Evolutionary conservation across 1,140 invertebrate species (phyloP), one percentile per base, ranked within the genome.

Genomic region (Cherax destructor): DNA sequence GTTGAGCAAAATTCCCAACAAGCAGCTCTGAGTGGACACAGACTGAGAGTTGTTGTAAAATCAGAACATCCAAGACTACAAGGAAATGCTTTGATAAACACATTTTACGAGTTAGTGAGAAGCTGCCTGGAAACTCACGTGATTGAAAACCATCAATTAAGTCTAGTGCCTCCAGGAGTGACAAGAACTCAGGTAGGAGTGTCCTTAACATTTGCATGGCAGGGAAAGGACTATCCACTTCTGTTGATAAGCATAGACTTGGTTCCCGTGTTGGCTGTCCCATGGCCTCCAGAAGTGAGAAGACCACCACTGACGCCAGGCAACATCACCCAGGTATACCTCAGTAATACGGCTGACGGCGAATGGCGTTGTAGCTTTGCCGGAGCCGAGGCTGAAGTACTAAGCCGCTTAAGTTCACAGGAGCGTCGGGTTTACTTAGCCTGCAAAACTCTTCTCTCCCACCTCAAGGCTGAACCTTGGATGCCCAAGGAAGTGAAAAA

Each of bases 381-480:
- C 61, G 30, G 47, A 21, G 47, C 65, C 0, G 83, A 85, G 61
- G 83, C 69, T 9, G 83, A 69, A 18, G 65, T 85, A 5, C 41
- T 85, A 30, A 74, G 47, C 21, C n/a, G 13, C 0, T 13, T 85
- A 30, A 16, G 16, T 13, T 49, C 61, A 3, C 13, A 49, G 2
- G 30, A 85, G 13, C 83, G 83, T 6, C 16, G 6, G 0, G 61
- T 72, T 1, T 59, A 74, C 6, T 5, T 85, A 9, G 49, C 49
- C n/a, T 65, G 65, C 30, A 85, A 85, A 18, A 21, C 49, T 41
- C 65, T 85, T 10, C 83, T 85, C 11, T 85, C 65, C 1, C n/a
- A 11, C 83, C 16, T 85, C 9, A 85, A 76, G 83, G 83, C 83
- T n/a, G 83, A 85, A 41, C 83, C 65, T 7, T 85, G 83, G 83